Evolutionary conservation across 2,113 vertebrate species (phyloP).

Genomic region (Poeciliopsis prolifica): DNA sequence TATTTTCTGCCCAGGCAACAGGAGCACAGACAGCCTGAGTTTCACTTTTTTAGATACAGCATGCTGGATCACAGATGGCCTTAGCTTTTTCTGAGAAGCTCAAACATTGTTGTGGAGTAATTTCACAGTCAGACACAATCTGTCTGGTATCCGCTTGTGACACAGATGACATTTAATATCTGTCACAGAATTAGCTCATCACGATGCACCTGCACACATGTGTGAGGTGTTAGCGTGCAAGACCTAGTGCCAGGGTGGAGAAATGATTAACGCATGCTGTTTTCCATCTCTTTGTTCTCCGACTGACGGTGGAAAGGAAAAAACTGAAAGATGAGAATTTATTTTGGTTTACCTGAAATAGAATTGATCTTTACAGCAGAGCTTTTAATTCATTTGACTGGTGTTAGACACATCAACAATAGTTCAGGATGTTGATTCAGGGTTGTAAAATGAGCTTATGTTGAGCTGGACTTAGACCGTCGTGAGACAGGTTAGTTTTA

Average conservation of each 20-base stretch:
- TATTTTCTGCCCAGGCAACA: neutral
- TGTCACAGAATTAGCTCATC: slow-evolving; percentile 33
- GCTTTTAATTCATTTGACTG: neutral
- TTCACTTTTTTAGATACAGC: neutral
- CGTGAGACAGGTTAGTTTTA: too few relatives aligned
- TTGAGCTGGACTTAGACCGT: neutral
- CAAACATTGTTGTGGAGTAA: slow-evolving; percentile 5
- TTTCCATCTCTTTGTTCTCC: slow-evolving; percentile 24
- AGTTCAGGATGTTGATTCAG: neutral
- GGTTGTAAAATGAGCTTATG: neutral
- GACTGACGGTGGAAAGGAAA: slow-evolving; percentile 12
- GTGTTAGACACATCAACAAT: neutral
- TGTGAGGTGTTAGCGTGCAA: slow-evolving; percentile 32
- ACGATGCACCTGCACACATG: slow-evolving; percentile 46
- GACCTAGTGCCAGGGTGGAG: slow-evolving; percentile 41
- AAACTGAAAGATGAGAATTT: slow-evolving; percentile 4
- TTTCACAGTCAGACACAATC: slow-evolving; percentile 2
- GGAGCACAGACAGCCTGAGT: neutral
- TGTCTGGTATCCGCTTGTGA: neutral
- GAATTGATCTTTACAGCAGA: neutral
- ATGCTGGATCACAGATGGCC: neutral
- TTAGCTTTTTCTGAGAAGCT: slow-evolving; percentile 4
- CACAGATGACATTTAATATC: slow-evolving; percentile 26
- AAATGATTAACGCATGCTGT: slow-evolving; percentile 58
- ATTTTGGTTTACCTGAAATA: neutral